These are phyloP conservation scores for Chiroxiphia lanceolata DNA, from an alignment of 2,797 vertebrate genomes.

Conservation along the genomic window DNA sequence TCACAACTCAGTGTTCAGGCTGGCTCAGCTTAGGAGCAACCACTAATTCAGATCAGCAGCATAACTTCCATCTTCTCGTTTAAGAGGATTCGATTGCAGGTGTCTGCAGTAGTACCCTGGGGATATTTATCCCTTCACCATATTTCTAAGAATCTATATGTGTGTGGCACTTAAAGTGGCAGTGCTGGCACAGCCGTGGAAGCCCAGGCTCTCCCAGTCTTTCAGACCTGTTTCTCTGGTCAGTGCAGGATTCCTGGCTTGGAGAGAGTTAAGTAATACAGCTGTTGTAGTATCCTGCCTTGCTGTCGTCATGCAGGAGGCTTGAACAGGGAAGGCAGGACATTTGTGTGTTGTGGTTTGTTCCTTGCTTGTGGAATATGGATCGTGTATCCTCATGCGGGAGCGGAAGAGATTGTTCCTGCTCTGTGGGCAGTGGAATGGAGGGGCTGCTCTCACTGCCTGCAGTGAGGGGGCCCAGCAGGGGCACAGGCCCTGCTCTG, in stretches of 20 bases:
- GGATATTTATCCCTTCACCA: not conserved
- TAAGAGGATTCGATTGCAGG: not conserved
- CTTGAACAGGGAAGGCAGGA: not conserved
- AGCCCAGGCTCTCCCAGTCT: not conserved
- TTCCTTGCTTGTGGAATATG: not conserved
- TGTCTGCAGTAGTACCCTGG: not conserved
- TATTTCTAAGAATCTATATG: not conserved
- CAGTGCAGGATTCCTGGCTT: not conserved
- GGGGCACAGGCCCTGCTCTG: not conserved
- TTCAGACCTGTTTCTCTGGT: not conserved
- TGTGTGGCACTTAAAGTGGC: not conserved
- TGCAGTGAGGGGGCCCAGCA: not conserved
- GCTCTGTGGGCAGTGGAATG: not conserved
- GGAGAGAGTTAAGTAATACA: not conserved
- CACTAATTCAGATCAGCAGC: slow-evolving; percentile 42
- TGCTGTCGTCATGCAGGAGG: not conserved
- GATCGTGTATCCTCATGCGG: accelerated
- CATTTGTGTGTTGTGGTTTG: not conserved
- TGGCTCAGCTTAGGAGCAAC: not conserved
- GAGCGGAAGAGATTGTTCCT: accelerated
- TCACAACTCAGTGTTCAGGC: not conserved
- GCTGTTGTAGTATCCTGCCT: not conserved
- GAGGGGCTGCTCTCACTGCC: not conserved
- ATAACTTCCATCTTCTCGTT: not conserved
- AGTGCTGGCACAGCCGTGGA: not conserved